Base-by-base conservation (phyloP, 2,888 invertebrate species). In the Hydrotaea diabolus region DNA sequence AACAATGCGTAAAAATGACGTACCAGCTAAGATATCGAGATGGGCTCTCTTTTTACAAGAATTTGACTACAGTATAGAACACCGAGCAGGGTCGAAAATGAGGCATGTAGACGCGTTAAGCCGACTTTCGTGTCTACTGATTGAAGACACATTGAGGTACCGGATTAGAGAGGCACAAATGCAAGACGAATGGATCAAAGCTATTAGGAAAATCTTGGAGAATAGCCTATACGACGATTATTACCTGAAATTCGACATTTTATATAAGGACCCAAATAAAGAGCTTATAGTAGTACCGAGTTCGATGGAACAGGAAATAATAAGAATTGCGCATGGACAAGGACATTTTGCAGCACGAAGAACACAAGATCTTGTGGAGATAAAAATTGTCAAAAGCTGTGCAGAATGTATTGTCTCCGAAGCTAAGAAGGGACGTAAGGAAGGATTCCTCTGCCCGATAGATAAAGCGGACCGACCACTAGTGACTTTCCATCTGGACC, bases 261-360 rank as follows among this genome's bases (percentile, higher is more conserved):
- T 87, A 2, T 75, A 81, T 43, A 86, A 87, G 31, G 66, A 80
- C 36, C 74, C 72, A 4, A 78, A 55, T 9, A 76, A 77, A 46
- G 77, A 86, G 0, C 15, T 88, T 0, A 81, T 91, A 2, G 89
- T 91, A 0, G 87, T 92, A 23, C 92, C 92, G 0, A 88, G 86
- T 31, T 19, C 19, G 2, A 89, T 93, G 89, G 82, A 74, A 2
- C 43, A 76, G 5, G 88, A 92, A 80, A 88, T 93, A 5, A 92
- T 92, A 11, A 86, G 86, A 74, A 88, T 80, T 21, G 87, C 87
- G 0, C 92, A 92, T 83, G 89, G 89, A 69, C 86, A 87, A 46
- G 91, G 91, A 26, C 91, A 92, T 87, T 92, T 91, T 86, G 86
- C 87, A 0, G 86, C 80, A 2, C 88, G 85, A n/a, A 91, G 89